Conservation (phyloP, 2,113 vertebrate genomes). For the Lathamus discolor region DNA sequence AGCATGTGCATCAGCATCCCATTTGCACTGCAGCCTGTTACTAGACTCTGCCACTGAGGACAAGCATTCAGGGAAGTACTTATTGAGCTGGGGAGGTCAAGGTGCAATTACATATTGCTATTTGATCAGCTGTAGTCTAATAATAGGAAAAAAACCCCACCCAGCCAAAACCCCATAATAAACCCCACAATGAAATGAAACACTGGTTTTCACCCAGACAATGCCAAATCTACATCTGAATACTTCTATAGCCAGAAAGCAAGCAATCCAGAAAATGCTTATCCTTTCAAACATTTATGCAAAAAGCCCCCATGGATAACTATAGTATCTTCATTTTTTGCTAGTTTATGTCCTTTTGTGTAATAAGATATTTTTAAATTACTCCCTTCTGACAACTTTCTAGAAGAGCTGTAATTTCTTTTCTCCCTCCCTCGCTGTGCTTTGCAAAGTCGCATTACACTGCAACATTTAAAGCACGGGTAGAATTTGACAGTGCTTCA, state of each 20-base stretch:
- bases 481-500: background rate
- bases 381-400: background rate
- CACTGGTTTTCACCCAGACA: background rate
- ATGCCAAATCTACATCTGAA: background rate
- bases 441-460: background rate
- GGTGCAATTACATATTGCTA: background rate
- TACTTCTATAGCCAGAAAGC: background rate
- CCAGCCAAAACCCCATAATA: accelerated
- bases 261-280: background rate
- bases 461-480: background rate
- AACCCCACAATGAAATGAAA: background rate
- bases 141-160: background rate
- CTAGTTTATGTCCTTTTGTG: background rate
- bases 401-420: background rate
- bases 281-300: background rate
- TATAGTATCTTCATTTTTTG: background rate
- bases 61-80: background rate
- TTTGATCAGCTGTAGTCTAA: background rate
- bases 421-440: background rate
- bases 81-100: background rate
- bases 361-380: background rate
- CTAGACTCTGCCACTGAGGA: background rate
- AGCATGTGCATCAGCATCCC: background rate
- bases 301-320: background rate
- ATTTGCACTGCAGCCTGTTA: background rate